A percentile compares a stretch with the other conserved stretches of the same genome.
Evolutionary conservation across 2,888 invertebrate species (phyloP).

Genomic region (Automeris io): DNA sequence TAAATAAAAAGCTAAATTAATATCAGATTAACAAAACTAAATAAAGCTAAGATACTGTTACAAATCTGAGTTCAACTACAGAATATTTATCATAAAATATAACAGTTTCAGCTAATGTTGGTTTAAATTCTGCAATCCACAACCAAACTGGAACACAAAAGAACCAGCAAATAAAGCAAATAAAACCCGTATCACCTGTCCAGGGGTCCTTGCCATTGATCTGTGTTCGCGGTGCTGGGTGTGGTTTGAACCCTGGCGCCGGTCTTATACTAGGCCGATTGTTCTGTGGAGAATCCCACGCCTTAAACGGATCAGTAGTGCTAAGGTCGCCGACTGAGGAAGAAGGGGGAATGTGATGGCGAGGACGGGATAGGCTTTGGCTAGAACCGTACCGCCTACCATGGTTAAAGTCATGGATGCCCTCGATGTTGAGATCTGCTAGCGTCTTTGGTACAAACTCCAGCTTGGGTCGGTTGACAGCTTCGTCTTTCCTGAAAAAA

Average conservation of each 20-base stretch:
- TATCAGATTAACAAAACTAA: too few relatives aligned
- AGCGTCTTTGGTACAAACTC: constrained; percentile 95
- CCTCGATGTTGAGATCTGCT: constrained; percentile 90
- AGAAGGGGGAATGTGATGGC: constrained; percentile 47
- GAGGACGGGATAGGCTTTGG: constrained; percentile 59
- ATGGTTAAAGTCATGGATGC: constrained; percentile 82
- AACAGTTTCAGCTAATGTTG: neutral
- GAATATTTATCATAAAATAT: too few relatives aligned
- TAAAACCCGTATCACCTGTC: constrained; percentile 76
- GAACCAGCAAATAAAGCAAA: constrained; percentile 72
- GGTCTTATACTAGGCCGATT: constrained; percentile 20
- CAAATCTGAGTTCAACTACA: too few relatives aligned
- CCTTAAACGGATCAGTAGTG: constrained; percentile 51
- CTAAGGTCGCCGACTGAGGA: constrained; percentile 61
- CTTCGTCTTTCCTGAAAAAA: constrained; percentile 87
- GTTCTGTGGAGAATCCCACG: constrained; percentile 53
- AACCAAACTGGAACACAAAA: constrained; percentile 41
- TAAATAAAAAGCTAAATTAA: too few relatives aligned
- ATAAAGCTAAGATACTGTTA: too few relatives aligned
- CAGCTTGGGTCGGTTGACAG: constrained; percentile 90
- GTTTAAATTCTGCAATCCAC: constrained; percentile 33
- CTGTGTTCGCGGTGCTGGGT: constrained; percentile 59
- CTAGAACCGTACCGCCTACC: constrained; percentile 78
- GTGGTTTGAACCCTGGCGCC: constrained; percentile 44
- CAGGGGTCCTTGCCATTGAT: constrained; percentile 76